These are phyloP conservation scores for Malacoctenus gilli DNA, from an alignment of 2,797 vertebrate genomes.

Conservation along the genomic window DNA sequence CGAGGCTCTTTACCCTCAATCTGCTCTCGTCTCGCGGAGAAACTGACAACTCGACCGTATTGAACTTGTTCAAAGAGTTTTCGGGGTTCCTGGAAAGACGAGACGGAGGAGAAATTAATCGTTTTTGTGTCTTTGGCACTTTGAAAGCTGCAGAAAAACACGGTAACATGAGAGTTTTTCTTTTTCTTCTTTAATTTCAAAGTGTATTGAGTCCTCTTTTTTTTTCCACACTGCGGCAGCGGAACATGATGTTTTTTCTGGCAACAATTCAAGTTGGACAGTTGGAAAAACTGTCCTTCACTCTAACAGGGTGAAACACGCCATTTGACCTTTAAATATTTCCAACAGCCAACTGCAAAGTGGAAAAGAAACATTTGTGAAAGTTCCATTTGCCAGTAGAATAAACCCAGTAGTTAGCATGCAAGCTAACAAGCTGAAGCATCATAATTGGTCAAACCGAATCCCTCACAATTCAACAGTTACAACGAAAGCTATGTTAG, in stretches of 20 bases:
- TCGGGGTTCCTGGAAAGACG: conserved; percentile 54
- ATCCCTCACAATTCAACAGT: too few species aligned
- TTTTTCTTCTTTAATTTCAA: neutral
- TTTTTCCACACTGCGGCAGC: too few species aligned
- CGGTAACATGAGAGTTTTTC: neutral
- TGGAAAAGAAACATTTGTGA: too few species aligned
- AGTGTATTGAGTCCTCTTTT: conserved; percentile 3
- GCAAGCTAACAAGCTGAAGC: too few species aligned
- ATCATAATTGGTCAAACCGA: too few species aligned
- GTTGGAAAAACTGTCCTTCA: neutral
- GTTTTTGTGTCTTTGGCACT: conserved; percentile 48
- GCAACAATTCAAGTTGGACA: neutral
- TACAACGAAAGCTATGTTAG: too few species aligned
- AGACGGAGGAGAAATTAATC: conserved; percentile 51
- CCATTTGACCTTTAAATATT: conserved; percentile 19
- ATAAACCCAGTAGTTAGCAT: too few species aligned
- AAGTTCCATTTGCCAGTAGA: too few species aligned
- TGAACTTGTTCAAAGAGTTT: conserved; percentile 70
- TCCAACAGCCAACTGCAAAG: too few species aligned
- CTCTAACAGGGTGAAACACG: neutral
- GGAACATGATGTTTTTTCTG: too few species aligned
- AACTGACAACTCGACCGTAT: conserved; percentile 66
- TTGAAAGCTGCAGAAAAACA: conserved; percentile 28
- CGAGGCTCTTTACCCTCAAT: conserved; percentile 70
- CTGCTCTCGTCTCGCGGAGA: conserved; percentile 58